Evolutionary conservation across 2,113 vertebrate genomes (phyloP), one percentile per base, ranked within the genome.

Genomic region (Maccullochella peelii): DNA sequence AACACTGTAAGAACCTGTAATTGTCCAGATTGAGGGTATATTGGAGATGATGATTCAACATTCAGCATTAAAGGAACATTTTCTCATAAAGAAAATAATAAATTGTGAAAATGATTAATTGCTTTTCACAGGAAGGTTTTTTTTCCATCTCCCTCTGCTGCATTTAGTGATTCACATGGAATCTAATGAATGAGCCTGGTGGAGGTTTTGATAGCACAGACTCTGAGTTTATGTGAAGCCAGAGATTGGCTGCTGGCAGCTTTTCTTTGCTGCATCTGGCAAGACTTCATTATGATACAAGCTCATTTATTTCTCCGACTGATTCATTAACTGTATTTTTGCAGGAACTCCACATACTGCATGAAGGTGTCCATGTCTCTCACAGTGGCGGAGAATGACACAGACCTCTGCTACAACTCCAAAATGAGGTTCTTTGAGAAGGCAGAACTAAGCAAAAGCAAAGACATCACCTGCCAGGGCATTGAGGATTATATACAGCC

Each of bases 361-460:
- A 99, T 99, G 98, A 99, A 99, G 94, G 98, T 99, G 88, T 99
- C 98, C 92, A 99, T 99, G 96, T 97, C 97, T 0, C 95, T 99
- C 91, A 97, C 95, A 0, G 98, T 99, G 92, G 97, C 98, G 10
- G 97, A 99, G 95, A 99, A 99, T 73, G 97, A 99, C 92, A 98
- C 97, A 2, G 97, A 97, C 92, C 96, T 98, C 82, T 99, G 98
- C 95, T 99, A 97, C 96, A 99, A 99, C 95, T 97, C 98, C 92
- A 99, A 97, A 91, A 99, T 99, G 98, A 98, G 97, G 92, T 98
- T 97, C 86, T 97, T 96, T 92, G 97, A 99, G 94, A 99, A 99
- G 95, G 98, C 98, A 38, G 98, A 99, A 89, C 94, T 99, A 80
- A 99, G 98, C 94, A 99, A 99, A 95, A 98, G 95, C 95, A 99